A percentile compares a stretch with the other conserved stretches of the same genome.
phyloP scores from a whole-genome alignment of 2,113 vertebrate genomes.

The Murina feae region DNA sequence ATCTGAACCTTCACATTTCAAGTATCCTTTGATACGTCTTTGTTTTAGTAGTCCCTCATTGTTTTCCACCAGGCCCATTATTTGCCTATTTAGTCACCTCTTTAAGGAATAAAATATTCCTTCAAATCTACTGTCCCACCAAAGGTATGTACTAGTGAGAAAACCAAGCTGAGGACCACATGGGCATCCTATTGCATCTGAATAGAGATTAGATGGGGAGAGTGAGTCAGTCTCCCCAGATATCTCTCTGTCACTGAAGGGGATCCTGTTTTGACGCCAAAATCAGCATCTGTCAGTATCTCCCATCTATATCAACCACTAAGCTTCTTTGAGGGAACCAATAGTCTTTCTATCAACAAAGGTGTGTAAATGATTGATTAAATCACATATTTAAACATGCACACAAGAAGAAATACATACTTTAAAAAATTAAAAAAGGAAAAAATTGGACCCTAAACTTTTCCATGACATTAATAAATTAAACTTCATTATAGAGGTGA shows the following conservation, averaged over 20 bases:
- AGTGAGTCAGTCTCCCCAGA: neutral
- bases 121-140: neutral
- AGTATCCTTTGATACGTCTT: neutral
- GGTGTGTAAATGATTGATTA: neutral
- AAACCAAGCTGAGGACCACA: neutral
- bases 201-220: neutral
- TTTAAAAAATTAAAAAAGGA: neutral
- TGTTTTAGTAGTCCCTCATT: constrained; percentile 13
- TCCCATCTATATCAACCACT: neutral
- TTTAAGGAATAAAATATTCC: neutral
- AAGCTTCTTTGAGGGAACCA: neutral
- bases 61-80: neutral
- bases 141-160: neutral
- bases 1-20: constrained; percentile 3
- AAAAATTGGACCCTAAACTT: neutral
- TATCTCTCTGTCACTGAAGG: neutral
- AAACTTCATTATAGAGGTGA: neutral
- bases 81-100: neutral
- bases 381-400: neutral
- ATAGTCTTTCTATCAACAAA: neutral
- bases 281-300: neutral
- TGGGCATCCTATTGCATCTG: neutral
- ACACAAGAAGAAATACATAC: neutral
- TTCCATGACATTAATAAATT: neutral
- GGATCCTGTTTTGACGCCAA: neutral